A percentile compares a stretch with the other conserved stretches of the same genome.
Evolutionary conservation across 1,140 invertebrate species (phyloP).

Genomic region (Drosophila teissieri): DNA sequence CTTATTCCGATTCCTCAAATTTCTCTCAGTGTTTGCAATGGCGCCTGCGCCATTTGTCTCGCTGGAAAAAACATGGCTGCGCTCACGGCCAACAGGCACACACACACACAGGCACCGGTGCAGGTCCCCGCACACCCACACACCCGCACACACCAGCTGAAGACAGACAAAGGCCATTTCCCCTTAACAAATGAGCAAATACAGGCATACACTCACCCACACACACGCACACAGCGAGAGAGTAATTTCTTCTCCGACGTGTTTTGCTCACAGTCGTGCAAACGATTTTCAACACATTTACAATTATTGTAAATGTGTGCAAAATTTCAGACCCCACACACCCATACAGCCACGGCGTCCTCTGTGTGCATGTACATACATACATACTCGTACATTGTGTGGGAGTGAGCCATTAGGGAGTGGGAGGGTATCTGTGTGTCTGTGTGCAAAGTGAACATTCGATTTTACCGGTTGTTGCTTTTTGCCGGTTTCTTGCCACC

Average conservation of each 20-base stretch:
- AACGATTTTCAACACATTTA: constrained; percentile 84
- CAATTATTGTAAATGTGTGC: constrained; percentile 84
- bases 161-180: constrained; percentile 80
- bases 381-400: constrained; percentile 19
- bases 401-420: constrained; percentile 22
- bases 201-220: constrained; percentile 26
- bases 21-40: constrained; percentile 46
- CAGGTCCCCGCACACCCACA: constrained; percentile 6
- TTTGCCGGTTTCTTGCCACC: constrained; percentile 72
- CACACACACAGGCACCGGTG: constrained; percentile 5
- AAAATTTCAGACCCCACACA: constrained; percentile 71
- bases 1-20: neutral
- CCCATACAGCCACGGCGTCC: constrained; percentile 17
- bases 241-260: constrained; percentile 48
- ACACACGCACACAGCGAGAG: constrained; percentile 39
- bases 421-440: constrained; percentile 17
- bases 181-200: constrained; percentile 78
- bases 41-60: constrained; percentile 61
- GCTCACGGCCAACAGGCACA: constrained; percentile 55
- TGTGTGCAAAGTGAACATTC: constrained; percentile 76
- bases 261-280: constrained; percentile 81
- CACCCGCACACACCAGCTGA: constrained; percentile 28
- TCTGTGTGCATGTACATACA: constrained; percentile 17
- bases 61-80: constrained; percentile 75
- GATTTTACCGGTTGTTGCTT: constrained; percentile 83